Evolutionary conservation across 2,797 vertebrate species (phyloP).

Genomic region (Carapus acus): DNA sequence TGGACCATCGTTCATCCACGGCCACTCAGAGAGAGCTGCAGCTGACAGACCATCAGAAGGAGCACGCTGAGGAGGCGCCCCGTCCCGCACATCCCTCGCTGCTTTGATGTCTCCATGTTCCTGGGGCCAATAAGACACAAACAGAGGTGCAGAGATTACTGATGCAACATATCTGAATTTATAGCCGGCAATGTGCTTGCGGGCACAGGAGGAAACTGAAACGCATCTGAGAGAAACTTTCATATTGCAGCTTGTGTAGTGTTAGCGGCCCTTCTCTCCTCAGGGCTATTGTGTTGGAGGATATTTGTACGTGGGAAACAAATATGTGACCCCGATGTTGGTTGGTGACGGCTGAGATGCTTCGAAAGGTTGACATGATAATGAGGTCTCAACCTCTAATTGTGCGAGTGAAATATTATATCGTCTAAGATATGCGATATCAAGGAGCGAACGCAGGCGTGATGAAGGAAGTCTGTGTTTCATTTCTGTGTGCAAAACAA

Average conservation of each 20-base stretch:
- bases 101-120: slow-evolving; percentile 69
- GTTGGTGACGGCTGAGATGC: slow-evolving; percentile 11
- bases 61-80: slow-evolving; percentile 41
- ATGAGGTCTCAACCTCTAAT: slow-evolving; percentile 1
- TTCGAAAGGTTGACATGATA: not conserved
- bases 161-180: slow-evolving; percentile 59
- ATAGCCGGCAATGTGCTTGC: slow-evolving; percentile 34
- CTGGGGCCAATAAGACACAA: slow-evolving; percentile 61
- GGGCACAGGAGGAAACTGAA: slow-evolving; percentile 33
- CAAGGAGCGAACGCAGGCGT: too few relatives aligned
- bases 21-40: slow-evolving; percentile 49
- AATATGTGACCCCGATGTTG: slow-evolving; percentile 18
- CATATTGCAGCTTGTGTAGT: slow-evolving; percentile 12
- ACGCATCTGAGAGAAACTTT: slow-evolving; percentile 30
- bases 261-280: slow-evolving; percentile 3
- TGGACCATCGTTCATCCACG: slow-evolving; percentile 38
- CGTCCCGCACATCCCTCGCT: slow-evolving; percentile 46
- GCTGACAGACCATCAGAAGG: slow-evolving; percentile 59
- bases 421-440: not conserved
- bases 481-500: slow-evolving; percentile 23
- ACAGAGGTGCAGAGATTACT: slow-evolving; percentile 58
- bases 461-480: slow-evolving; percentile 26
- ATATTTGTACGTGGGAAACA: not conserved
- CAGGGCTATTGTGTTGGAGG: not conserved
- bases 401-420: slow-evolving; percentile 3